Evolutionary conservation across 2,113 vertebrate species (phyloP).

Genomic region (Pituophis catenifer): DNA sequence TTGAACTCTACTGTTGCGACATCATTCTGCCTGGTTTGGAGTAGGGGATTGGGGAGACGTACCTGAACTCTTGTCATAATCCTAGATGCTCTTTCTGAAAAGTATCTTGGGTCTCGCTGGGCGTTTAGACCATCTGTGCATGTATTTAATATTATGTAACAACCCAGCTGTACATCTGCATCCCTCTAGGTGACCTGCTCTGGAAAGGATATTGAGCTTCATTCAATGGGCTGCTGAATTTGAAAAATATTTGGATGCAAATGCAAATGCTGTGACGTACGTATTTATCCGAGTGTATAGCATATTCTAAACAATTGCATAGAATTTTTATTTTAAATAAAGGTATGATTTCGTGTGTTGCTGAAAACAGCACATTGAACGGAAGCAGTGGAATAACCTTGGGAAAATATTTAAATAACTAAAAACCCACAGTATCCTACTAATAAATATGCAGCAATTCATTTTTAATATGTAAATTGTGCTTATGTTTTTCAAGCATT

Average conservation of each 20-base stretch:
- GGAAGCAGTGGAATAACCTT: neutral
- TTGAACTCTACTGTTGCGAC: neutral
- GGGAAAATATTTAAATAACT: neutral
- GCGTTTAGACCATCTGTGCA: neutral
- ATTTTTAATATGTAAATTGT: conserved; percentile 1
- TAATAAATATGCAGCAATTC: neutral
- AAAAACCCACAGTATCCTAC: neutral
- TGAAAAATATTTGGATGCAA: neutral
- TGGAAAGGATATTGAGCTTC: neutral
- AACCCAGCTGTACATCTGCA: neutral
- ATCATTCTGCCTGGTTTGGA: neutral
- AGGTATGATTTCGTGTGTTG: neutral
- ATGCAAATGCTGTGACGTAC: neutral
- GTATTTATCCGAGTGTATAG: neutral
- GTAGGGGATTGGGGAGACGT: neutral
- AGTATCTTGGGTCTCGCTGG: neutral
- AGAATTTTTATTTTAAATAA: neutral
- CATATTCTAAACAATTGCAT: neutral
- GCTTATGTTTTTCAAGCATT: conserved; percentile 1
- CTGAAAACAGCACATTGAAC: neutral
- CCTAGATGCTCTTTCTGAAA: neutral
- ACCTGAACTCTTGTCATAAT: neutral
- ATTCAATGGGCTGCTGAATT: neutral
- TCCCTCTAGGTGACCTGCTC: neutral
- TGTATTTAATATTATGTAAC: neutral